phyloP scores from a whole-genome alignment of 2,113 vertebrate genomes.

The Phalacrocorax carbo region DNA sequence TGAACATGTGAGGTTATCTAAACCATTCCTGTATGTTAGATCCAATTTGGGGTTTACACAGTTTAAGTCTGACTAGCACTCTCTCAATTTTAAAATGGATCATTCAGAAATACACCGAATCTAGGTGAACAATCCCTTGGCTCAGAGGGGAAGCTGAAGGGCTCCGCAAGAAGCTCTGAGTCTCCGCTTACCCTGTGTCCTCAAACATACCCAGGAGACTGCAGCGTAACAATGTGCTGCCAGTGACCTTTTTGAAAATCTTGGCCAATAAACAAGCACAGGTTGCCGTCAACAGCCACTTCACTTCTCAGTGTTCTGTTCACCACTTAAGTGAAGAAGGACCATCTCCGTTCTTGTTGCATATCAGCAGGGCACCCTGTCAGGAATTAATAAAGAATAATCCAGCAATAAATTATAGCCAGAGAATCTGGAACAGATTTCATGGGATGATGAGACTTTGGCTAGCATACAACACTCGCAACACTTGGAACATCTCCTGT shows the following conservation, averaged over 20 bases:
- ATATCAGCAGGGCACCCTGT: not conserved
- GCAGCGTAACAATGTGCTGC: not conserved
- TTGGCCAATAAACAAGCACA: not conserved
- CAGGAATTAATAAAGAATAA: conserved; percentile 33
- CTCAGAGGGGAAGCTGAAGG: not conserved
- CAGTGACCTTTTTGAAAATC: not conserved
- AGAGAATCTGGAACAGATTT: conserved; percentile 39
- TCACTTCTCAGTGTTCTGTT: not conserved
- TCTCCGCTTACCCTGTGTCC: not conserved
- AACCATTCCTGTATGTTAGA: conserved; percentile 11
- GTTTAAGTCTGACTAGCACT: not conserved
- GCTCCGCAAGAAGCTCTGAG: not conserved
- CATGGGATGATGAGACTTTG: conserved; percentile 33
- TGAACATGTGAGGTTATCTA: not conserved
- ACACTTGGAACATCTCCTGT: conserved; percentile 37
- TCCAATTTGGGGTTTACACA: conserved; percentile 28
- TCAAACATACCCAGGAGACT: not conserved
- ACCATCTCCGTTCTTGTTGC: not conserved
- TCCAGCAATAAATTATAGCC: not conserved
- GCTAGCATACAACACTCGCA: not conserved
- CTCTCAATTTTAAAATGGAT: not conserved
- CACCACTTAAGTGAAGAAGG: not conserved
- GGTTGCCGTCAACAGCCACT: not conserved
- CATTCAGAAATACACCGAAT: not conserved
- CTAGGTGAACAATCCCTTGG: not conserved